Base-by-base conservation (phyloP, 2,113 vertebrate species). In the Eublepharis macularius region DNA sequence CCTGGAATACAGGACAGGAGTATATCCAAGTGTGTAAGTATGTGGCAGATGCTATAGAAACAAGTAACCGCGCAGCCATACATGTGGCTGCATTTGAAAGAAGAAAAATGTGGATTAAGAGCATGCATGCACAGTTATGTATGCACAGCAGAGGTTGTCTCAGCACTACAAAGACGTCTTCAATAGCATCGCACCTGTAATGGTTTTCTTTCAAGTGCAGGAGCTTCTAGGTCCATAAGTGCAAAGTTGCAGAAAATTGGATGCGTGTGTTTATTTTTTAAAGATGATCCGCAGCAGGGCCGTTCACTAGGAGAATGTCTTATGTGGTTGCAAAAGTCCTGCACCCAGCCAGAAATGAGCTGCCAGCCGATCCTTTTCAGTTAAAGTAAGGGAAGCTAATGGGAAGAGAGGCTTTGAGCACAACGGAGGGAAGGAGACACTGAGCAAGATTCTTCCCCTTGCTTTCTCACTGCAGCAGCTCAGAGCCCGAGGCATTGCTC, bases 201-300 rank as follows among this genome's bases (percentile, higher is more conserved):
- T 9, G 21, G 60, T 63, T 63, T 26, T 24, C 60, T 29, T 63
- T 63, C 60, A 1, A 29, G 60, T 1, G 60, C 60, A 13, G 70
- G 39, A 12, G 21, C 36, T 41, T n/a, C 69, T 26, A 21, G 24
- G 39, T 41, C 10, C 69, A n/a, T n/a, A n/a, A n/a, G 70, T 72
- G 36, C 19, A 45, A 12, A 11, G 1, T 10, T 12, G 21, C 66
- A 69, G 66, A 36, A 36, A 69, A 34, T 7, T 3, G 36, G 0
- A 32, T 1, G 8, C 39, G 4, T 26, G 43, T 32, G 41, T 57
- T 32, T 1, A 12, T 70, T n/a, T 36, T 14, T 36, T 11, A 17
- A n/a, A n/a, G n/a, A 3, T 14, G 32, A 51, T 13, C 49, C 49
- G 36, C 29, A 0, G 34, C 0, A 0, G 6, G 54, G 8, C n/a